Base-by-base conservation (phyloP, 2,797 vertebrate genomes). In the Luscinia luscinia region DNA sequence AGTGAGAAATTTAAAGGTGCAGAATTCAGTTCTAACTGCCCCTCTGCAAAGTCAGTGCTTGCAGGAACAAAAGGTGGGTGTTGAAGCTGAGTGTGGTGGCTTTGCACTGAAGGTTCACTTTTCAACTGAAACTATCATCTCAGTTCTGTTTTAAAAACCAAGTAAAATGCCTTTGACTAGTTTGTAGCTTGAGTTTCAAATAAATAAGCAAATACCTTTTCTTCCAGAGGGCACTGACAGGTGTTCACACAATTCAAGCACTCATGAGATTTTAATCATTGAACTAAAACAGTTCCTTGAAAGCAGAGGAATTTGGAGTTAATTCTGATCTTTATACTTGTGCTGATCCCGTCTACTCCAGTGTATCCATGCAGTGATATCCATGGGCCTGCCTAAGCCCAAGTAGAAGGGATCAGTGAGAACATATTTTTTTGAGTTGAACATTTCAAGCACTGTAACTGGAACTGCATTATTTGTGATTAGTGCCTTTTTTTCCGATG, bases 281-380 rank as follows among this genome's bases (percentile, higher is more conserved):
- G 94, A 96, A 84, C 92, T 82, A 82, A 95, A 95, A 76, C n/a
- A 82, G 80, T 93, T 96, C 83, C 87, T 94, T 95, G 79, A 94
- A 95, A 94, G 91, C 74, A 57, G 70, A 94, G 85, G 85, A 93
- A 91, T 95, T 94, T 91, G 59, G 61, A 79, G 34, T 84, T 61
- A 89, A 64, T 93, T 87, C 48, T 93, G 80, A 64, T 88, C 55
- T 49, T 55, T 66, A 61, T 45, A 27, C 17, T 40, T 40, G 48
- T 57, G 43, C 52, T 81, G 57, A 61, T 82, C 67, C 20, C 40
- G 40, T 63, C 34, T 36, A 40, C 51, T 58, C 11, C 15, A 16
- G 34, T 28, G 40, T 58, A 27, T 57, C 55, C 40, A 9, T 64
- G 36, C 57, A 34, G 63, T 84, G 87, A 62, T 58, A 81, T 55